A percentile compares a stretch with the other conserved stretches of the same genome.
Conservation (phyloP, 1,140 invertebrate genomes). For the Portunus trituberculatus region DNA sequence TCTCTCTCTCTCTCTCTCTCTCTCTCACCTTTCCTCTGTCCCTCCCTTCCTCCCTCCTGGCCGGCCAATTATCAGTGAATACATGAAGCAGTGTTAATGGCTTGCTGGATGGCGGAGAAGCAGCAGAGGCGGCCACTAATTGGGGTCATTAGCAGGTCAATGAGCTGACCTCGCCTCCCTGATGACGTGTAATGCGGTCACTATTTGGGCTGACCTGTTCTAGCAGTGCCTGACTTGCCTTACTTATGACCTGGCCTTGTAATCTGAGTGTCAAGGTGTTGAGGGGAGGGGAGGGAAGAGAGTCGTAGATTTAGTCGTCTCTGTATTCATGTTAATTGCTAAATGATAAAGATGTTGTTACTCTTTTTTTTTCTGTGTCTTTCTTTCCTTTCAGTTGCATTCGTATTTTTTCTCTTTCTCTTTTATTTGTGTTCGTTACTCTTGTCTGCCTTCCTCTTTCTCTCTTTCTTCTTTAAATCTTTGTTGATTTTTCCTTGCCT, state of each 20-base stretch:
- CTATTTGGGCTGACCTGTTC: no score
- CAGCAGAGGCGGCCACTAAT: background rate
- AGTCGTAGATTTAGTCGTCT: no score
- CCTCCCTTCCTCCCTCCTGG: background rate
- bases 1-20: background rate
- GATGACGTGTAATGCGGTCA: no score
- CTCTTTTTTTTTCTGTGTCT: no score
- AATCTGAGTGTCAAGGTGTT: no score
- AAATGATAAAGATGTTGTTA: no score
- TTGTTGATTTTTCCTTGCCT: background rate
- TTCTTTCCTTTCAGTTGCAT: no score
- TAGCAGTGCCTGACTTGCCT: no score
- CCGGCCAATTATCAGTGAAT: conserved; percentile 19
- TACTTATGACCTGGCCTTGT: no score
- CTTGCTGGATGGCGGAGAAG: background rate
- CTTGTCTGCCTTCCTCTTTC: background rate
- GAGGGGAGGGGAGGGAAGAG: no score
- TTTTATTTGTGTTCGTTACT: background rate
- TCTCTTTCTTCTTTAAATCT: background rate
- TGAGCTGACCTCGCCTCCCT: no score
- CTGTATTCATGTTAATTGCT: no score
- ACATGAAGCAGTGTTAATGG: conserved; percentile 20
- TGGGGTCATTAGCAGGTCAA: background rate
- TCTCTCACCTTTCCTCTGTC: background rate
- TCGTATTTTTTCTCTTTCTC: background rate